phyloP scores from a whole-genome alignment of 2,888 invertebrate genomes.

The Ophion ventricosus region DNA sequence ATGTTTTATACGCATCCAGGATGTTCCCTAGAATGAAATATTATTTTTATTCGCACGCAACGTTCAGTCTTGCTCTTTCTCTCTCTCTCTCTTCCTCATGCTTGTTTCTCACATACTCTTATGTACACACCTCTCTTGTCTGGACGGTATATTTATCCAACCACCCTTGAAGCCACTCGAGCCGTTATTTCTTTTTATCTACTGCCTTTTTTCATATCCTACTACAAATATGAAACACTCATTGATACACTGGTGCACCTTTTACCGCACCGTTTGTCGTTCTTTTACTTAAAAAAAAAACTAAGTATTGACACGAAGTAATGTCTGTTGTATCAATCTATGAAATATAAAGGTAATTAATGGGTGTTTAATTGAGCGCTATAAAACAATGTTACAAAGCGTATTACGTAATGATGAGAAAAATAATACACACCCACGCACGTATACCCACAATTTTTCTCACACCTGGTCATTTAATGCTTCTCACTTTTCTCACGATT shows the following conservation, averaged over 20 bases:
- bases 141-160: slow-evolving; percentile 34
- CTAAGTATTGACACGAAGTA: not conserved
- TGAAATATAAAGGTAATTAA: not conserved
- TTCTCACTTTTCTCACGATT: slow-evolving; percentile 22
- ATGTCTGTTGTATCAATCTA: not conserved
- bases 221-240: slow-evolving; percentile 2
- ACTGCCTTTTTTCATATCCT: slow-evolving; percentile 7
- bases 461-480: slow-evolving; percentile 3
- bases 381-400: not conserved
- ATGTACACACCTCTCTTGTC: slow-evolving; percentile 16
- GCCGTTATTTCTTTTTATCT: slow-evolving; percentile 1
- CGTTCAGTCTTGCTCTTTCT: slow-evolving; percentile 33
- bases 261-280: too few relatives aligned
- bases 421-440: not conserved
- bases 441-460: not conserved
- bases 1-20: slow-evolving; percentile 56
- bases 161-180: slow-evolving; percentile 1
- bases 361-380: not conserved
- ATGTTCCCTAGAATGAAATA: slow-evolving; percentile 52
- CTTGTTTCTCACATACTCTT: slow-evolving; percentile 1
- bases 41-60: slow-evolving; percentile 66
- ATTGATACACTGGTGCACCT: not conserved
- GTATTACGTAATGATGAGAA: not conserved
- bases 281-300: too few relatives aligned
- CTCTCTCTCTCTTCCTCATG: slow-evolving; percentile 15